These are phyloP conservation scores for Rotaria magnacalcarata DNA, from an alignment of 2,888 invertebrate genomes.

Conservation along the genomic window DNA sequence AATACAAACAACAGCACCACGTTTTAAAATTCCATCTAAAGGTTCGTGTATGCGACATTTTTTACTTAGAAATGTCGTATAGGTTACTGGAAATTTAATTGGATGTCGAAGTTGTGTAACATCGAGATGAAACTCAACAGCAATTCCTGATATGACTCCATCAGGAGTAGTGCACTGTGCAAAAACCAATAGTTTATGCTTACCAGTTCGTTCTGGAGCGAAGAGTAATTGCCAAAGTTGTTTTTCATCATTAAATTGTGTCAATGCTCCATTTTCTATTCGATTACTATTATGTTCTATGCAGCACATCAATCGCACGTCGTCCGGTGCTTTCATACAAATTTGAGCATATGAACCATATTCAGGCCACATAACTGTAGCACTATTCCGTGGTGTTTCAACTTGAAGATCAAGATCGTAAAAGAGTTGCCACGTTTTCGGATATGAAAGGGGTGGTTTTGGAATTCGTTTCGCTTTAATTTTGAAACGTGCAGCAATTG, in stretches of 20 bases:
- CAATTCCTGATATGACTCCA: not conserved
- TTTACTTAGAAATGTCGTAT: not conserved
- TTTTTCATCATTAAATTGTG: not conserved
- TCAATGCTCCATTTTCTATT: not conserved
- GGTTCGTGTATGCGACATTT: not conserved
- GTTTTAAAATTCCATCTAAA: not conserved
- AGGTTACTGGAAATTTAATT: not conserved
- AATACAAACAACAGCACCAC: not conserved
- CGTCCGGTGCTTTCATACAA: not conserved
- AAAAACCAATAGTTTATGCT: not conserved
- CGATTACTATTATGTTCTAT: not conserved
- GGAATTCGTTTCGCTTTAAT: not conserved
- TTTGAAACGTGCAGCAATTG: not conserved
- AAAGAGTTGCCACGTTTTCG: slow-evolving; percentile 4
- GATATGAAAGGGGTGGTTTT: not conserved
- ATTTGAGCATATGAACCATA: not conserved
- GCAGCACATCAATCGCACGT: not conserved
- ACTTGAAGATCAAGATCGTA: not conserved
- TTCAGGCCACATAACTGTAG: not conserved
- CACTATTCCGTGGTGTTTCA: not conserved
- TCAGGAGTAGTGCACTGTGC: not conserved
- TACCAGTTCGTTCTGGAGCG: not conserved
- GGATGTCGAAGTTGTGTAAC: not conserved
- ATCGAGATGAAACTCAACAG: not conserved
- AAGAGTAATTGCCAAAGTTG: not conserved